Evolutionary conservation across 1,140 invertebrate species (phyloP).

Genomic region (Octopus bimaculoides): DNA sequence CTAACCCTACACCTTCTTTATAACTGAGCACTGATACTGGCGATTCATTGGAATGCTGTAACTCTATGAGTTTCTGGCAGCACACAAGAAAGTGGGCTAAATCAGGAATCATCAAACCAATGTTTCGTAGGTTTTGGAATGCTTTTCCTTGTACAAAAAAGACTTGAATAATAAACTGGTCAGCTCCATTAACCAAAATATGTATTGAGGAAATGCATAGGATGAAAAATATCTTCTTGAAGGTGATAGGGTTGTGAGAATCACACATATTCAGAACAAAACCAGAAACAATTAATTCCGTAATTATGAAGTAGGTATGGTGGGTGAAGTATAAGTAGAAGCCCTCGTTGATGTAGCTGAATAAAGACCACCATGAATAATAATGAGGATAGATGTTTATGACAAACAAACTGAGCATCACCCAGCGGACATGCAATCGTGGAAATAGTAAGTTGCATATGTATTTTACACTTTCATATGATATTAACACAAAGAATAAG

Average conservation of each 20-base stretch:
- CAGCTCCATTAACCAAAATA: constrained; percentile 70
- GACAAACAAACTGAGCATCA: constrained; percentile 72
- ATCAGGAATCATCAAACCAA: constrained; percentile 75
- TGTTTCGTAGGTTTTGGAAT: constrained; percentile 66
- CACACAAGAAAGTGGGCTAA: constrained; percentile 68
- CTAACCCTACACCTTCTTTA: constrained; percentile 50
- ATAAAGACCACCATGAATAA: constrained; percentile 80
- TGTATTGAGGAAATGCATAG: constrained; percentile 69
- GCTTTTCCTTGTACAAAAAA: constrained; percentile 67
- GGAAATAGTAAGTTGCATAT: constrained; percentile 61
- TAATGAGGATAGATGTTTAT: constrained; percentile 77
- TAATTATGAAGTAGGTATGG: constrained; percentile 70
- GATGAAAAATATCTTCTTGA: constrained; percentile 67
- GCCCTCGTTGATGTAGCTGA: constrained; percentile 83
- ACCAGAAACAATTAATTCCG: constrained; percentile 71
- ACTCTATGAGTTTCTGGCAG: constrained; percentile 54
- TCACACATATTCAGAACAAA: constrained; percentile 60
- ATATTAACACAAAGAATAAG: constrained; percentile 66
- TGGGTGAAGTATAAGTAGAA: constrained; percentile 65
- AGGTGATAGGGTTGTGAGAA: constrained; percentile 62
- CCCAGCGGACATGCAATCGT: constrained; percentile 63
- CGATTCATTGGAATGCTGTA: constrained; percentile 34
- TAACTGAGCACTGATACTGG: constrained; percentile 42
- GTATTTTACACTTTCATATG: constrained; percentile 73
- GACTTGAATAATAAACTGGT: constrained; percentile 76